Percentiles rank a stretch among this genome's conserved stretches.
These are phyloP conservation scores for Dryobates pubescens DNA, from an alignment of 2,797 vertebrate genomes.

Conservation along the genomic window DNA sequence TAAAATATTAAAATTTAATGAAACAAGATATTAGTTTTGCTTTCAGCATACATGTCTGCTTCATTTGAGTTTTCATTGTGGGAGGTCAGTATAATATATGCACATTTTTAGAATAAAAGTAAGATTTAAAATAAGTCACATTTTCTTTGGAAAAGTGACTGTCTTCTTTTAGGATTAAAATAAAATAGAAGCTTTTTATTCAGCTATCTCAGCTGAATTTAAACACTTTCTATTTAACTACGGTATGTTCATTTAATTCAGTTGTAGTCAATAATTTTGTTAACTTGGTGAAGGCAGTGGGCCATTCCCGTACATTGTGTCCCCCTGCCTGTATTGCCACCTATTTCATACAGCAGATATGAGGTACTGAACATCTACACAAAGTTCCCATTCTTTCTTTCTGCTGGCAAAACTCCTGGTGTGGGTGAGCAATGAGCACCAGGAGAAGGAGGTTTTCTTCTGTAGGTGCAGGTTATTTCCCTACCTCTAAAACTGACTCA, in stretches of 20 bases:
- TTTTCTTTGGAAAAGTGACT: background rate
- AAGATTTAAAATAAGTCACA: background rate
- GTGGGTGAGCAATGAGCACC: background rate
- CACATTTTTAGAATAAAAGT: background rate
- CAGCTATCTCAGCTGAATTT: background rate
- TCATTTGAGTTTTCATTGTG: background rate
- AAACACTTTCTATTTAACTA: background rate
- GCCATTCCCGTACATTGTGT: rapidly evolving
- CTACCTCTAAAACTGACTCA: background rate
- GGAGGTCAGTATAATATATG: background rate
- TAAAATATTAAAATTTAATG: background rate
- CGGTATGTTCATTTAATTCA: background rate
- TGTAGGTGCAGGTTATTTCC: background rate
- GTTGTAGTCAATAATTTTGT: background rate
- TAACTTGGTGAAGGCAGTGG: background rate
- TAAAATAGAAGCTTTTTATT: background rate
- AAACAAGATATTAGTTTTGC: background rate
- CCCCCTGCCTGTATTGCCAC: background rate
- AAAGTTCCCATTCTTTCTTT: background rate
- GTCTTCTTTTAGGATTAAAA: rapidly evolving
- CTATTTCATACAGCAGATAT: background rate
- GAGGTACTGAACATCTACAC: background rate
- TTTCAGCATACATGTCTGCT: background rate
- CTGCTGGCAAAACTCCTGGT: background rate
- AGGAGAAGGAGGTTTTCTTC: background rate